These are phyloP conservation scores for Cisticola juncidis DNA, from an alignment of 2,113 vertebrate genomes.

Conservation along the genomic window DNA sequence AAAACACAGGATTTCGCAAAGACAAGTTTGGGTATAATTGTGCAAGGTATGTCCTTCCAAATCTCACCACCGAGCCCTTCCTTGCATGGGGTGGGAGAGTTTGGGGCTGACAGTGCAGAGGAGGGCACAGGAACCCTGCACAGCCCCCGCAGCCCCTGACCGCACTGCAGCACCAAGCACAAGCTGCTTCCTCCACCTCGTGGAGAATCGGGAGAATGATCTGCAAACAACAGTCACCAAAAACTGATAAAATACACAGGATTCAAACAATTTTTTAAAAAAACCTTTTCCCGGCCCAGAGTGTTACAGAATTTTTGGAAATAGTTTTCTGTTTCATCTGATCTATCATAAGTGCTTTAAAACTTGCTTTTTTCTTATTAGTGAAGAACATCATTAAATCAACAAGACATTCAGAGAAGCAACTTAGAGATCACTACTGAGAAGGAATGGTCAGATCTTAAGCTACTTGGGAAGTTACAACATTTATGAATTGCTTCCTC, in stretches of 20 bases:
- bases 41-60: not conserved
- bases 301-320: not conserved
- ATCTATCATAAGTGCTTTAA: accelerated
- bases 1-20: not conserved
- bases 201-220: conserved; percentile 5
- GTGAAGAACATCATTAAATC: not conserved
- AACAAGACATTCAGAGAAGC: not conserved
- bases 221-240: not conserved
- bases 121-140: not conserved
- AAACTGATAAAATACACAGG: accelerated
- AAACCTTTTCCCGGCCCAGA: not conserved
- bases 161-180: accelerated
- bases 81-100: accelerated
- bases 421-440: not conserved
- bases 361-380: not conserved
- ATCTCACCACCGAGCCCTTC: not conserved
- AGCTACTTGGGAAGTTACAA: not conserved
- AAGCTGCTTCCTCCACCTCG: conserved; percentile 48
- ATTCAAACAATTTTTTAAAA: not conserved
- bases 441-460: not conserved
- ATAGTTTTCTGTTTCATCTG: not conserved
- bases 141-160: not conserved
- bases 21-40: not conserved
- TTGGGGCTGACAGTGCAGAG: accelerated
- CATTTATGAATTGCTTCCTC: not conserved